phyloP scores from a whole-genome alignment of 2,113 vertebrate species.

The Phylloscopus trochiloides region DNA sequence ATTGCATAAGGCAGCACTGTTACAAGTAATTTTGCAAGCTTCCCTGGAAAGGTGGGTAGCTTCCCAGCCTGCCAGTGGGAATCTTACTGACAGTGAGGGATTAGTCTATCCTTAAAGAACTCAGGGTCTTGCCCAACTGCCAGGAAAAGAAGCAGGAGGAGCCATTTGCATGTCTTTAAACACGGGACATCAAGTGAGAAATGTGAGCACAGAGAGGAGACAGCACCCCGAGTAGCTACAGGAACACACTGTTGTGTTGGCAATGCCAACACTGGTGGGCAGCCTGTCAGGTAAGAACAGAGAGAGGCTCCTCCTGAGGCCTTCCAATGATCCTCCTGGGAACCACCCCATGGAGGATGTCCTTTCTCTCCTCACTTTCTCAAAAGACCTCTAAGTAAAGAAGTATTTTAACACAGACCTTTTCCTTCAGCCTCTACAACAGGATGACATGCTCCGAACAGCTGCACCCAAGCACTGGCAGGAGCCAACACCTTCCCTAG shows the following conservation, averaged over 20 bases:
- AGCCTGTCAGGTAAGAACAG: background rate
- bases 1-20: background rate
- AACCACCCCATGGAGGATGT: background rate
- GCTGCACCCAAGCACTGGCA: background rate
- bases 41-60: background rate
- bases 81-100: background rate
- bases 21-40: background rate
- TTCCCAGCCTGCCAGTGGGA: background rate
- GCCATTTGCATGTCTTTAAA: background rate
- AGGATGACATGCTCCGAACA: accelerated
- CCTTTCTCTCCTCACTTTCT: background rate
- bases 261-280: background rate
- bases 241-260: background rate
- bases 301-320: background rate
- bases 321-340: accelerated
- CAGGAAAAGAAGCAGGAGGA: background rate
- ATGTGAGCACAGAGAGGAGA: background rate
- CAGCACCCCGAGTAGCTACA: too few species aligned
- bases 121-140: background rate
- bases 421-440: background rate
- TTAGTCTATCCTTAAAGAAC: background rate
- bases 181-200: background rate
- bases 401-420: background rate
- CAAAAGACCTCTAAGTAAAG: background rate
- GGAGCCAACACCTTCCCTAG: background rate